Evolutionary conservation across 2,888 invertebrate species (phyloP), one percentile per base, ranked within the genome.

Genomic region (Drosophila yooni): DNA sequence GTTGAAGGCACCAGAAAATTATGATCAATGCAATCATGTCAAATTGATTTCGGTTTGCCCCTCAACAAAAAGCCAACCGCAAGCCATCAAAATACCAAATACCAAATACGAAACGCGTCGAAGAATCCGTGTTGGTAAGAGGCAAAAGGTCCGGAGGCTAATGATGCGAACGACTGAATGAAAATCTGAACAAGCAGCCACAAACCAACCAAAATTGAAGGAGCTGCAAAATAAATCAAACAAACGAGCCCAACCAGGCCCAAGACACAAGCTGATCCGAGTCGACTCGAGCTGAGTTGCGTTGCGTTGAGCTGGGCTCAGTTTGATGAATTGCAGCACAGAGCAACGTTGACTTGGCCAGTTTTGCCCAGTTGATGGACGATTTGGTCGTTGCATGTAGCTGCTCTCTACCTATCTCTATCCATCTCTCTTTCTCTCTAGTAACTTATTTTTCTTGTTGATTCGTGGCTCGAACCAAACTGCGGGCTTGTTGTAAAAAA

Each of bases 11-110:
- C 63, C 62, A 53, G 53, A 76, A 73, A 79, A 87, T 87, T 83
- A 87, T 88, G 87, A 89, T 88, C 89, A 85, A 76, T 82, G 85
- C 89, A 88, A 88, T 87, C 87, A 89, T 85, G 89, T 87, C 88
- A 89, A 87, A 87, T 89, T 89, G 88, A 87, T 88, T 88, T 83
- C 68, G 70, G 65, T 27, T 87, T 84, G 67, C 70, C 62, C 33
- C 53, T 52, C 52, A 18, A n/a, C 38, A 1, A 54, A 29, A 50
- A n/a, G 38, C 53, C 52, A 71, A 74, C 76, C 78, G 61, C 82
- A 75, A 63, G 51, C 43, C 52, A 65, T 34, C 43, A 65, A 60
- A 53, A 54, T 15, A 43, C 61, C 34, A 60, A 57, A 59, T 29
- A 25, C 33, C 57, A 58, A 65, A 65, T 34, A 43, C 11, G 31